phyloP scores from a whole-genome alignment of 2,113 vertebrate genomes.

The Platichthys stellatus region DNA sequence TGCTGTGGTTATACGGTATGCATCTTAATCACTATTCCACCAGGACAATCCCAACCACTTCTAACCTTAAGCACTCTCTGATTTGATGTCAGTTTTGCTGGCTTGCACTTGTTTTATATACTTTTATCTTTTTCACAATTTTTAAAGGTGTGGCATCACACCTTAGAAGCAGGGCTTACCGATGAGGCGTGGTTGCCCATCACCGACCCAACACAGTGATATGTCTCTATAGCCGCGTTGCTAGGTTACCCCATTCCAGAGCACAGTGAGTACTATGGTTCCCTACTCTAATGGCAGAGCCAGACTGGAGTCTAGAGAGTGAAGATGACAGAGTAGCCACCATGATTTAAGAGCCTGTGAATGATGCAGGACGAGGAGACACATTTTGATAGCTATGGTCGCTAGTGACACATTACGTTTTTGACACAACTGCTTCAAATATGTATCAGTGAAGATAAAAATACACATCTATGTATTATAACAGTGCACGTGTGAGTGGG shows the following conservation, averaged over 20 bases:
- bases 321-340: slow-evolving; percentile 25
- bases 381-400: background rate
- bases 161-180: slow-evolving; percentile 26
- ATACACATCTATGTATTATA: background rate
- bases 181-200: slow-evolving; percentile 15
- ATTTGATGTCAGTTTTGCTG: background rate
- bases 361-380: slow-evolving; percentile 16
- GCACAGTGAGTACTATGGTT: slow-evolving; percentile 32
- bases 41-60: background rate
- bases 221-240: slow-evolving; percentile 53
- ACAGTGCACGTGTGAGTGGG: background rate
- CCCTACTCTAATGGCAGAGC: slow-evolving; percentile 27
- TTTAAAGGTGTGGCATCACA: background rate
- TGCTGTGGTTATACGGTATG: background rate
- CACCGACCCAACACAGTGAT: slow-evolving; percentile 32
- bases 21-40: background rate
- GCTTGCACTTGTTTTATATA: background rate
- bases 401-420: background rate
- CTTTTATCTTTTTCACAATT: background rate
- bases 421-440: background rate
- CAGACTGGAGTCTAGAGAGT: slow-evolving; percentile 20
- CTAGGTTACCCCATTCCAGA: slow-evolving; percentile 68
- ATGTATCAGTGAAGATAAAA: background rate
- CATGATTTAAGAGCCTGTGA: slow-evolving; percentile 8
- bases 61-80: background rate